Base-by-base conservation (phyloP, 2,797 vertebrate genomes). In the Rhodeus uyekii region DNA sequence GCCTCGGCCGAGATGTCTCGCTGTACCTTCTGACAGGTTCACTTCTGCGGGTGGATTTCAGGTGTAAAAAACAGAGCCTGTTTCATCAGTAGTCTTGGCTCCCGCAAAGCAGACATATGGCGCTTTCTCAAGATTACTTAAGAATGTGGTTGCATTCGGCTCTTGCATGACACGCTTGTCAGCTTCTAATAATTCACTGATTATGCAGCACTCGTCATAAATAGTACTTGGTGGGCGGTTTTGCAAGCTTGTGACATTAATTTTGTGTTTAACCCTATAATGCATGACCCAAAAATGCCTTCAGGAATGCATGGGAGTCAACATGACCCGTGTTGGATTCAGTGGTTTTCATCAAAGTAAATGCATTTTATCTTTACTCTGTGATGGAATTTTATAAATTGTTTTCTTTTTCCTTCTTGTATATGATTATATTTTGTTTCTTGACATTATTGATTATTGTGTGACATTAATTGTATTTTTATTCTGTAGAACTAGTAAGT, bases 21-120 rank as follows among this genome's bases (percentile, higher is more conserved):
- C 75, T 87, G 69, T 60, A 75, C 42, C 74, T 80, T 78, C 73
- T 75, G 86, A 82, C 83, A 71, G 34, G 63, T 71, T 63, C 48
- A 50, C 50, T 74, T 79, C 69, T 63, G 79, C 61, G 38, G 55
- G 46, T 63, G 78, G 73, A 84, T 58, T 65, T 58, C 36, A 64
- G 32, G 42, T 75, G 63, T 79, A 53, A 79, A 78, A 48, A 50
- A 76, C 55, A 46, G 44, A 53, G 55, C 22, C 61, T n/a, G 22
- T 75, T 80, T 80, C 42, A 38, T 69, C 64, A 69, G 27, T 76
- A 55, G 48, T 76, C 81, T 76, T 69, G 81, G 64, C 81, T 82
- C 63, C 73, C 34, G 6, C 29, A 27, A 76, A 69, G 81, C 50
- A 76, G 81, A 76, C 73, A 82, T 82, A 76, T 82, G 73, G 81